phyloP scores from a whole-genome alignment of 2,113 vertebrate genomes.

The Alligator sinensis region DNA sequence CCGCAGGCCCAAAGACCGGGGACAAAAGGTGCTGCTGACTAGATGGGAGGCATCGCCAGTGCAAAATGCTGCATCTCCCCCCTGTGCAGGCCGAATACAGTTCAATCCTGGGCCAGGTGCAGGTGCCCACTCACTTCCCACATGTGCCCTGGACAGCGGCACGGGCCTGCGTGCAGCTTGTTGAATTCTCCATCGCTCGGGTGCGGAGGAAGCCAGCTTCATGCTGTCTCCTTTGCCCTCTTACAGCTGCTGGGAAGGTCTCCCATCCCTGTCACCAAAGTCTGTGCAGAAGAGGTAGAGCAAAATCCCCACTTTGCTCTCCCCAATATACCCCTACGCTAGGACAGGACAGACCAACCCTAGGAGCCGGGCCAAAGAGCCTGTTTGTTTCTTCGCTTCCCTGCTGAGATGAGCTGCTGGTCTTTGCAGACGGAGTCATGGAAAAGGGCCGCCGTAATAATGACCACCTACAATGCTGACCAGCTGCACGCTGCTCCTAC shows the following conservation, averaged over 20 bases:
- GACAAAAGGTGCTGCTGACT: not conserved
- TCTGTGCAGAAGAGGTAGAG: rapidly evolving
- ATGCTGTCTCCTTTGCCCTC: not conserved
- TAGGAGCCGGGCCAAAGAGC: not conserved
- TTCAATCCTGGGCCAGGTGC: rapidly evolving
- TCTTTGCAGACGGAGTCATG: not conserved
- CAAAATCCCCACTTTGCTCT: rapidly evolving
- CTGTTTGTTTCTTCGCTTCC: not conserved
- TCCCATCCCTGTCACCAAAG: not conserved
- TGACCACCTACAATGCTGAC: no score
- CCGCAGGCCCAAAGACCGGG: not conserved
- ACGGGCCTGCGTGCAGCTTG: rapidly evolving
- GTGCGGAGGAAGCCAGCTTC: rapidly evolving
- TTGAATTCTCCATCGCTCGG: not conserved
- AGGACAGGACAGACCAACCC: not conserved
- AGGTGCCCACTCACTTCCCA: not conserved
- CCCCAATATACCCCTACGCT: not conserved
- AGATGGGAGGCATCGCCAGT: not conserved
- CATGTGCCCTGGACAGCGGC: not conserved
- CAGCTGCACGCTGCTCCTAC: no score
- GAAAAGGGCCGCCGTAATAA: no score
- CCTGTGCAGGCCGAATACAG: not conserved
- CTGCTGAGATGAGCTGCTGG: not conserved
- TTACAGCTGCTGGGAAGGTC: not conserved
- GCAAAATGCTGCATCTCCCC: not conserved